Conservation (phyloP, 2,888 invertebrate species). For the Oligia fasciuncula region DNA sequence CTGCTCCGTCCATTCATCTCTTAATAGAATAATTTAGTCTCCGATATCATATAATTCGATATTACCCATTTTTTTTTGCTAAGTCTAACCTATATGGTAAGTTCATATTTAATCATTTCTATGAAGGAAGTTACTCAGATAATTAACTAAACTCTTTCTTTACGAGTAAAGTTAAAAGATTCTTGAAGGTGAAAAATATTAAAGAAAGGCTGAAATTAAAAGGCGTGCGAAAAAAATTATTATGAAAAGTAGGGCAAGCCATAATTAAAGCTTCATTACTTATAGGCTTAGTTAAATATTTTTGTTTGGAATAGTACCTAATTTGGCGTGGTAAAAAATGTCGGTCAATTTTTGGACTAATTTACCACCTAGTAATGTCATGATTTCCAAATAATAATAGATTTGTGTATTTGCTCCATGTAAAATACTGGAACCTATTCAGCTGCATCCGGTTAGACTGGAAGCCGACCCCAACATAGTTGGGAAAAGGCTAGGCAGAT, state of each 20-base stretch:
- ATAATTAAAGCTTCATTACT: neutral
- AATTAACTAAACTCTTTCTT: neutral
- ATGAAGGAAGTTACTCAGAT: neutral
- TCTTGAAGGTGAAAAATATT: slow-evolving; percentile 6
- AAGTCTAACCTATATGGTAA: neutral
- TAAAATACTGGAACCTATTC: no score
- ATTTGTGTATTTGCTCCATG: no score
- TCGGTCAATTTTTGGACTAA: neutral
- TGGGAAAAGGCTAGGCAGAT: no score
- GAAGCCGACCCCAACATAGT: no score
- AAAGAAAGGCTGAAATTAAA: neutral
- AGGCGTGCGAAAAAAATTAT: neutral
- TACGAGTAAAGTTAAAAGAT: neutral
- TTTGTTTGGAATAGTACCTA: no score
- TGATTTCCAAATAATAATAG: no score
- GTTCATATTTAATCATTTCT: slow-evolving; percentile 4
- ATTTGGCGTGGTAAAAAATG: neutral
- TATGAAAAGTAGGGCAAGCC: neutral
- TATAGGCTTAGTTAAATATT: neutral
- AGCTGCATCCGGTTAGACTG: no score
- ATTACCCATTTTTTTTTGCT: neutral
- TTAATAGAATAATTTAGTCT: neutral
- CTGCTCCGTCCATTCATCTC: neutral
- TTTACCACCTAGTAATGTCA: neutral
- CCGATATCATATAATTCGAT: neutral